These are phyloP conservation scores for Dryoscopus gambensis DNA, from an alignment of 2,113 vertebrate genomes.

Conservation along the genomic window DNA sequence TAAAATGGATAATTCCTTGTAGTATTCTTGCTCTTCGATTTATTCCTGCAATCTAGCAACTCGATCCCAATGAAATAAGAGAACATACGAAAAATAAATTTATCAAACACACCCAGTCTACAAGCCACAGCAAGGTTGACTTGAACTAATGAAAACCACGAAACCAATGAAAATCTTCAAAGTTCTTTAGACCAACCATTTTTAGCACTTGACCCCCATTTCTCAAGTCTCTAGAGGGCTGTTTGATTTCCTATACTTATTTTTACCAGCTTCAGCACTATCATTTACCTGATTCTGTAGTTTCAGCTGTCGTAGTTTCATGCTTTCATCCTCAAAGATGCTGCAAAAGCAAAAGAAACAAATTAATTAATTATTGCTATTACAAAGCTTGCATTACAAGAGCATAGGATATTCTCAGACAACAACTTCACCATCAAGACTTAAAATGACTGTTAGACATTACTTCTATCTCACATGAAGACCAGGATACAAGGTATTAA, in stretches of 20 bases:
- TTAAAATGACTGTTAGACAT: not conserved
- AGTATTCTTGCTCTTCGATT: not conserved
- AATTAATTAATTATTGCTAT: not conserved
- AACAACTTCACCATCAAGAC: not conserved
- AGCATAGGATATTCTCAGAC: not conserved
- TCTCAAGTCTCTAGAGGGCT: not conserved
- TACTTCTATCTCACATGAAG: not conserved
- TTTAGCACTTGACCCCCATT: not conserved
- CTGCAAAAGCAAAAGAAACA: slow-evolving; percentile 66
- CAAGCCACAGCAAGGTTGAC: not conserved
- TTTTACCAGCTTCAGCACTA: not conserved
- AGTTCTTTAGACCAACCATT: not conserved
- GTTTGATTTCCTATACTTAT: not conserved
- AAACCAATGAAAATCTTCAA: not conserved
- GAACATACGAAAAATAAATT: not conserved
- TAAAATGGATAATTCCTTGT: not conserved
- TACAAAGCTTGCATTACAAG: not conserved
- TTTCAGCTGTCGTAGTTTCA: slow-evolving; percentile 87
- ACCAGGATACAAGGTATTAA: not conserved
- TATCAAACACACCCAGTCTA: not conserved
- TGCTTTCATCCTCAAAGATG: slow-evolving; percentile 82
- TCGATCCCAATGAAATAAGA: not conserved
- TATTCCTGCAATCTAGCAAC: not conserved
- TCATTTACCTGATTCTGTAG: slow-evolving; percentile 88
- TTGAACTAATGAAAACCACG: not conserved